Conservation (phyloP, 2,113 vertebrate genomes). For the Sterna hirundo region DNA sequence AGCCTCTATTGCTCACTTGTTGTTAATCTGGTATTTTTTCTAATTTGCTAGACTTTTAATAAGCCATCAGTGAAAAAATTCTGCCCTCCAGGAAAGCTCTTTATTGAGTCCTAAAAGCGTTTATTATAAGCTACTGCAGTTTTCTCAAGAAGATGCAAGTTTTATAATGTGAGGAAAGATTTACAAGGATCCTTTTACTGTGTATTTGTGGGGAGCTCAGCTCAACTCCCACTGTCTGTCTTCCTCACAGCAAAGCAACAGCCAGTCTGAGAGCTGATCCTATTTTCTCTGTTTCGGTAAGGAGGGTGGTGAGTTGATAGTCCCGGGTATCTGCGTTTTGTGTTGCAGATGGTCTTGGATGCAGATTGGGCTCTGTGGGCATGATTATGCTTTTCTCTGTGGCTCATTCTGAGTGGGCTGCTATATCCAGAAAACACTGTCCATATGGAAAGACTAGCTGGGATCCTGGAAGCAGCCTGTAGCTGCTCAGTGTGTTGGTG, state of each 20-base stretch:
- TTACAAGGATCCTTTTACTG: background rate
- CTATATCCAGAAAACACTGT: background rate
- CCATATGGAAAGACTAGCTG: conserved; percentile 14
- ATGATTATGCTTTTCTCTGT: background rate
- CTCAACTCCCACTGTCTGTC: background rate
- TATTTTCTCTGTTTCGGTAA: background rate
- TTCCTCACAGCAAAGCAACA: background rate
- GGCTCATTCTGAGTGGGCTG: background rate
- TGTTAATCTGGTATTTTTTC: background rate
- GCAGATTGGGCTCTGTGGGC: background rate
- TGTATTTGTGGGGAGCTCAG: background rate
- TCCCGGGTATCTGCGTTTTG: background rate
- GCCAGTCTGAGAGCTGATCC: background rate
- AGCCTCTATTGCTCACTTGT: background rate
- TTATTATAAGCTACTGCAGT: background rate
- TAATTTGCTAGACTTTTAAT: background rate
- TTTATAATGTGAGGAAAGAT: background rate
- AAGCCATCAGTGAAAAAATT: background rate
- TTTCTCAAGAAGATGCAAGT: background rate
- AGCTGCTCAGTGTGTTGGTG: background rate
- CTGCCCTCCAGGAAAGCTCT: background rate
- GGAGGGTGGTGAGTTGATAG: background rate
- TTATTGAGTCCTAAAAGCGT: background rate
- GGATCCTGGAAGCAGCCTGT: background rate
- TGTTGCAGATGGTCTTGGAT: background rate